These are phyloP conservation scores for Mesoclemmys tuberculata DNA, from an alignment of 2,113 vertebrate genomes.

Conservation along the genomic window DNA sequence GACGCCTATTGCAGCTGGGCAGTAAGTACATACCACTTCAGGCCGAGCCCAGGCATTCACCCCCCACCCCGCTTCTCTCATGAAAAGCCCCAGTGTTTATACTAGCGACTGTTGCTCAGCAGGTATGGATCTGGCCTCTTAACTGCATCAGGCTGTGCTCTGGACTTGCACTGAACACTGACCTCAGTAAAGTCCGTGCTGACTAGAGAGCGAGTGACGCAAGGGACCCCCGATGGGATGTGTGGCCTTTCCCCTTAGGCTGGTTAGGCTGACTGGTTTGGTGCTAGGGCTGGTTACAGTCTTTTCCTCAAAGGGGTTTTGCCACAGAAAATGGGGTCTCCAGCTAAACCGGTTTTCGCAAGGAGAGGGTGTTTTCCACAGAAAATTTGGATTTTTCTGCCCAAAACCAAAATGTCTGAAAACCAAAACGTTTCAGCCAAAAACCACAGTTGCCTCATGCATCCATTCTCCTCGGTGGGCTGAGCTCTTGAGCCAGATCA, in stretches of 20 bases:
- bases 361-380: neutral
- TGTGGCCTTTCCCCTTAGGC: neutral
- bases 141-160: neutral
- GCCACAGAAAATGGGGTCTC: slow-evolving; percentile 5
- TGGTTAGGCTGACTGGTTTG: neutral
- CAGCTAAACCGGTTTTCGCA: neutral
- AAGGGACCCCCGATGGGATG: slow-evolving; percentile 3
- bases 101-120: neutral
- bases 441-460: neutral
- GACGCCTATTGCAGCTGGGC: neutral
- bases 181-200: neutral
- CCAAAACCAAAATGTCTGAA: neutral
- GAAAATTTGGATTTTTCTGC: neutral
- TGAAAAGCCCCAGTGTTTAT: neutral
- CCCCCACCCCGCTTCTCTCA: neutral
- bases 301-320: slow-evolving; percentile 26
- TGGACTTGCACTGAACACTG: neutral
- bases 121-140: neutral
- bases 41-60: neutral
- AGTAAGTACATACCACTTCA: neutral
- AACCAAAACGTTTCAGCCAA: neutral
- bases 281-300: slow-evolving; percentile 1
- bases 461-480: neutral
- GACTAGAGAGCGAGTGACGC: slow-evolving; percentile 22
- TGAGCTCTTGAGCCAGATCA: neutral